These are phyloP conservation scores for Oscheius onirici DNA, from an alignment of 2,888 invertebrate species.

Conservation along the genomic window DNA sequence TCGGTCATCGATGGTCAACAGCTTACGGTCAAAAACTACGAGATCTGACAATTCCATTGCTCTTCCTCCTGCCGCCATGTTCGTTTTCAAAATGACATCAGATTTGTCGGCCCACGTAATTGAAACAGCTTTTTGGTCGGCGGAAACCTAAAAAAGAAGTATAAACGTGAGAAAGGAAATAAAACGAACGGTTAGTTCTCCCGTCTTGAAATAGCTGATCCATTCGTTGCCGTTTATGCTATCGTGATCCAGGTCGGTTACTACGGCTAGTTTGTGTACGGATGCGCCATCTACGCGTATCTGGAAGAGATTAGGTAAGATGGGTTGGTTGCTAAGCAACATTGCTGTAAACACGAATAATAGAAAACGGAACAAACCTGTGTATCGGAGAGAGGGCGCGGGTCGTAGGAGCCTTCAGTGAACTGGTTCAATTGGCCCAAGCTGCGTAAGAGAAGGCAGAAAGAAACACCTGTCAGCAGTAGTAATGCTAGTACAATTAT, in stretches of 20 bases:
- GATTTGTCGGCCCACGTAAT: conserved; percentile 55
- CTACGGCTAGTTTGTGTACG: conserved; percentile 85
- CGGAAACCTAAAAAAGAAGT: conserved; percentile 2
- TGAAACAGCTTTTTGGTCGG: conserved; percentile 11
- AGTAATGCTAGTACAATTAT: background rate
- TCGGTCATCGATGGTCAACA: conserved; percentile 91
- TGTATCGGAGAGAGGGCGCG: conserved; percentile 12
- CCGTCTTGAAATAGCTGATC: conserved; percentile 85
- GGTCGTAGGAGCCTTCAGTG: conserved; percentile 6
- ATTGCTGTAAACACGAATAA: background rate
- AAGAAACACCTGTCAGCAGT: conserved; percentile 1
- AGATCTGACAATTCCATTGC: conserved; percentile 97
- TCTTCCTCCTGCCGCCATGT: conserved; percentile 76
- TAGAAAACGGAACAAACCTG: conserved; percentile 14
- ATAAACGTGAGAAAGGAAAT: background rate
- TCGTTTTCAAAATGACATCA: conserved; percentile 31
- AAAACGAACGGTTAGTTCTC: conserved; percentile 79
- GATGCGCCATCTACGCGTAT: conserved; percentile 40
- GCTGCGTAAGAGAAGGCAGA: conserved; percentile 1
- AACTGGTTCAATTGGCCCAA: background rate
- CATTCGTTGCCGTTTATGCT: conserved; percentile 81
- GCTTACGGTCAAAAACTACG: conserved; percentile 87
- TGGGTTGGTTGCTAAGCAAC: background rate
- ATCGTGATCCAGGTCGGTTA: conserved; percentile 89
- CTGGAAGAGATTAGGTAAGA: conserved; percentile 2